Evolutionary conservation across 1,140 invertebrate genomes (phyloP).

Genomic region (Caenorhabditis inopinata): DNA sequence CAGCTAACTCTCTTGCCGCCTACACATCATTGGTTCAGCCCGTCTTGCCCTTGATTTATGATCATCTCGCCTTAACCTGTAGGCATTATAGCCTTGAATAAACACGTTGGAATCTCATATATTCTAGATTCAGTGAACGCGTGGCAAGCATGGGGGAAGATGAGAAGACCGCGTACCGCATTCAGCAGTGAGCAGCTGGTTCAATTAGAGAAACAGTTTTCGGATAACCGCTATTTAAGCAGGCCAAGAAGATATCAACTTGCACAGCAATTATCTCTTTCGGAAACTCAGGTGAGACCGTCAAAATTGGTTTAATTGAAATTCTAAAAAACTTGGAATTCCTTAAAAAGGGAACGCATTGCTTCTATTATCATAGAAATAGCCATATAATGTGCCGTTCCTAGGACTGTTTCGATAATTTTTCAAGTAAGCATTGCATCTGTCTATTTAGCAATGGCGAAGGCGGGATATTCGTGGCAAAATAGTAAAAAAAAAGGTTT

Average conservation of each 20-base stretch:
- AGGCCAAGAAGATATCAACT: conserved; percentile 97
- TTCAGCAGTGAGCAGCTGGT: conserved; percentile 96
- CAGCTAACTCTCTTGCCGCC: neutral
- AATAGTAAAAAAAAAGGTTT: no score
- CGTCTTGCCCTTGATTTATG: neutral
- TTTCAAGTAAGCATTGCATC: no score
- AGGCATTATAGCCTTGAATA: no score
- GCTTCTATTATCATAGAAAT: no score
- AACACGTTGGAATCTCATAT: neutral
- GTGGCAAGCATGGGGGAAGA: conserved; percentile 76
- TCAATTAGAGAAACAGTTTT: conserved; percentile 95
- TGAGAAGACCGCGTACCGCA: conserved; percentile 88
- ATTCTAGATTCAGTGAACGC: conserved; percentile 55
- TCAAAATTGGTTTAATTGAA: neutral
- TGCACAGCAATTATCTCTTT: conserved; percentile 92
- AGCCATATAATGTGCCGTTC: no score
- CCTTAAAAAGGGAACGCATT: no score
- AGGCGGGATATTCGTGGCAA: no score
- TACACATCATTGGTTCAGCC: conserved; percentile 8
- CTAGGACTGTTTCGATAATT: no score
- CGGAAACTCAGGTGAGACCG: conserved; percentile 81
- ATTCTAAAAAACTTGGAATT: neutral
- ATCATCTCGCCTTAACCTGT: conserved; percentile 7
- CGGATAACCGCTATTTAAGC: conserved; percentile 97
- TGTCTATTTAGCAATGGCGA: no score